Evolutionary conservation across 2,888 invertebrate genomes (phyloP).

Genomic region (Leptinotarsa juncta): DNA sequence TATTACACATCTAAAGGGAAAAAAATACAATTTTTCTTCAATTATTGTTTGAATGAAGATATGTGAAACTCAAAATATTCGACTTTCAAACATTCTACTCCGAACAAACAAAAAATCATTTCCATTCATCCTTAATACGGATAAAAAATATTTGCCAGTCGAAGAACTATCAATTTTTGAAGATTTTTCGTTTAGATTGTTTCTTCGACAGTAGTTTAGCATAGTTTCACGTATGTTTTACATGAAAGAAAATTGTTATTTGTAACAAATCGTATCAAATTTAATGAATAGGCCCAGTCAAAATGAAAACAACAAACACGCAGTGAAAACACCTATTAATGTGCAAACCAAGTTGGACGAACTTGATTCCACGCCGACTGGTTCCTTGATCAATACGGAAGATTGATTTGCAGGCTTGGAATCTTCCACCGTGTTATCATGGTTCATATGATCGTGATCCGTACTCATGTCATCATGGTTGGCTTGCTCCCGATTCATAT

Average conservation of each 20-base stretch:
- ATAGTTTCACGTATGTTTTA: too few species aligned
- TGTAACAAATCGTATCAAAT: neutral
- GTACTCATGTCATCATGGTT: neutral
- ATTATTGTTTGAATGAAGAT: too few species aligned
- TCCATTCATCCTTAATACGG: too few species aligned
- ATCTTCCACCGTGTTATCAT: constrained; percentile 4
- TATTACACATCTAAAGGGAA: neutral
- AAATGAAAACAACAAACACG: constrained; percentile 28
- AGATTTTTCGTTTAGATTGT: too few species aligned
- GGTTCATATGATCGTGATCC: constrained; percentile 18
- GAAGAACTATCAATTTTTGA: too few species aligned
- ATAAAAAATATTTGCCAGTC: too few species aligned
- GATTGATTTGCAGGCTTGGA: constrained; percentile 2
- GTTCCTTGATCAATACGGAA: constrained; percentile 1
- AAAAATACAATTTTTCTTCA: neutral
- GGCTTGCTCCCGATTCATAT: constrained; percentile 12
- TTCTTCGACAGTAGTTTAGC: too few species aligned
- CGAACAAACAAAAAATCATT: too few species aligned
- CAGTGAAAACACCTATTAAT: constrained; percentile 31
- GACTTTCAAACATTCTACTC: too few species aligned
- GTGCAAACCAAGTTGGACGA: constrained; percentile 15
- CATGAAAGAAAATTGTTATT: neutral
- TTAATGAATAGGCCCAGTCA: constrained; percentile 25
- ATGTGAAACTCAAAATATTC: too few species aligned
- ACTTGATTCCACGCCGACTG: constrained; percentile 16